phyloP scores from a whole-genome alignment of 2,888 invertebrate species.

The Gymnosoma rotundatum region DNA sequence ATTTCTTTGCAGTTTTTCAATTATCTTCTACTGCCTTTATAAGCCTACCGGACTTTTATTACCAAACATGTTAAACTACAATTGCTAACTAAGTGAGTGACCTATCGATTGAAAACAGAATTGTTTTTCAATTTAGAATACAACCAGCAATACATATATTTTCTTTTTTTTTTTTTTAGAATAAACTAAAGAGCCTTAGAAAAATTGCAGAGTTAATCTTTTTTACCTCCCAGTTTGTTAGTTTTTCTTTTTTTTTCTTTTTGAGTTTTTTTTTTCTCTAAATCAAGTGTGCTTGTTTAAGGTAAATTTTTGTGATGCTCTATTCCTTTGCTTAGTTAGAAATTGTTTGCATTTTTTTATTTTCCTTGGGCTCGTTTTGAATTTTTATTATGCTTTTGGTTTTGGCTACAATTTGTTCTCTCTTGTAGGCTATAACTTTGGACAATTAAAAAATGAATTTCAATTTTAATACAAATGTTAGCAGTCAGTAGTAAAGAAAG shows the following conservation, averaged over 20 bases:
- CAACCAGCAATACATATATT: neutral
- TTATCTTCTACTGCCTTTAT: too few relatives aligned
- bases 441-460: too few relatives aligned
- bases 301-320: neutral
- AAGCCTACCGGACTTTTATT: too few relatives aligned
- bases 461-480: neutral
- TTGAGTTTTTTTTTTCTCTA: neutral
- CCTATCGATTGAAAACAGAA: neutral
- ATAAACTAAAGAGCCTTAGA: neutral
- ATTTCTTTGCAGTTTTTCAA: too few relatives aligned
- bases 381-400: neutral
- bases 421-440: constrained; percentile 1
- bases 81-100: neutral
- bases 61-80: too few relatives aligned
- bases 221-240: neutral
- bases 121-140: too few relatives aligned
- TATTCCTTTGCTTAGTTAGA: neutral
- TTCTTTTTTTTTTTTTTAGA: neutral
- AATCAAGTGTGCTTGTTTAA: neutral
- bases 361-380: neutral
- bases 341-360: neutral
- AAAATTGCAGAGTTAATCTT: neutral
- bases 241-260: neutral
- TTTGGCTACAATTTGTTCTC: neutral
- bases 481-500: neutral